Conservation (phyloP, 2,113 vertebrate species). For the Pogona vitticeps region DNA sequence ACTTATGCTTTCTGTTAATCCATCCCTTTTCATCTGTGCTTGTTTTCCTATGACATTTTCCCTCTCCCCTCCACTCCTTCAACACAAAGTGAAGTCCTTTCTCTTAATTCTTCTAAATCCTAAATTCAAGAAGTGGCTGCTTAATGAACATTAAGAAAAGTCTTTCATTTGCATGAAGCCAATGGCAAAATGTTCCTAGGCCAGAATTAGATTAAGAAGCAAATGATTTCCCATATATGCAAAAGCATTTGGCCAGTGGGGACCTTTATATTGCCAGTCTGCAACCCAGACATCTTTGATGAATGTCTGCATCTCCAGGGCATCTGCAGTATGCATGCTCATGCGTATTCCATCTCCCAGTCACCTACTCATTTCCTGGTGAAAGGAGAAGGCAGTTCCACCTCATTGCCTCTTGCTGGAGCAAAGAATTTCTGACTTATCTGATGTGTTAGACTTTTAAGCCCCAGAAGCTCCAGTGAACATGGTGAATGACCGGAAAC, state of each 20-base stretch:
- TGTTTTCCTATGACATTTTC: background rate
- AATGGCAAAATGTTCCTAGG: background rate
- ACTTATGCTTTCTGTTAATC: background rate
- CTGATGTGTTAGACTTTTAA: too few species aligned
- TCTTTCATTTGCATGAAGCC: background rate
- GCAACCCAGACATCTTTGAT: too few species aligned
- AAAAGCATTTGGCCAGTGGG: background rate
- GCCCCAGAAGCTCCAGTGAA: too few species aligned
- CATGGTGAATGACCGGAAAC: too few species aligned
- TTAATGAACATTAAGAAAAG: background rate
- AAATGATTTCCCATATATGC: background rate
- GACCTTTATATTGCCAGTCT: too few species aligned
- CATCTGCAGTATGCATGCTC: too few species aligned
- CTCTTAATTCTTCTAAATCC: background rate
- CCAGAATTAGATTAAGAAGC: background rate
- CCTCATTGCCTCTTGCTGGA: too few species aligned
- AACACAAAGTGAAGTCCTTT: background rate
- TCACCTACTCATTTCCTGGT: too few species aligned
- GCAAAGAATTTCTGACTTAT: too few species aligned
- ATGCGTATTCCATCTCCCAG: too few species aligned
- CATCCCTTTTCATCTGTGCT: background rate
- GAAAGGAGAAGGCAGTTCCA: too few species aligned
- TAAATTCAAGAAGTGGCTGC: background rate
- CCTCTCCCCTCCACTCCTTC: background rate
- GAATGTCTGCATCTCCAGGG: too few species aligned